Base-by-base conservation (phyloP, 1,140 invertebrate species). In the Zaprionus lachaisei region DNA sequence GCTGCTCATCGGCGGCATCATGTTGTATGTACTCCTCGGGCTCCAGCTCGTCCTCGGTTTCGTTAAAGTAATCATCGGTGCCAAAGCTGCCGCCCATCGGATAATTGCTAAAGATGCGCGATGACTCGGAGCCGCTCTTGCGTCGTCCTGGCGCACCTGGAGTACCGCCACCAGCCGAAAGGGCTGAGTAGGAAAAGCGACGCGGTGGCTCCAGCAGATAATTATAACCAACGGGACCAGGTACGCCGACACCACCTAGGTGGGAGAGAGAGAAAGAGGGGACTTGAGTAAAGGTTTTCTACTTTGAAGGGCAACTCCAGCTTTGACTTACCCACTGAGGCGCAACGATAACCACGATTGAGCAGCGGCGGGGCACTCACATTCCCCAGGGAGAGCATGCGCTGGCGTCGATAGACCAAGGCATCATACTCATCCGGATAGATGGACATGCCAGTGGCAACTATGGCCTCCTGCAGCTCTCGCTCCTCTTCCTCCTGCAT, bases 401-500 rank as follows among this genome's bases (percentile, higher is more conserved):
- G 93, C 66, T 94, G 93, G 76, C 94, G 94, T 0, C 94, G 93
- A 69, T 93, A 93, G 63, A 94, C 93, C 7, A 94, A 90, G 2
- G 94, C 87, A 49, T 94, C 94, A 24, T 94, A 93, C 72, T 95
- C 94, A 65, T 94, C 94, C 15, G 94, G 91, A 61, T 92, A 93
- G 64, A 93, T 92, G 34, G 92, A 93, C 87, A 94, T 94, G 57
- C 94, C 94, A 4, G 95, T 96, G 58, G 95, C 96, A 79, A 96
- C 96, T 51, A 96, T 92, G 9, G 96, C 96, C 26, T 95, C 95
- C 14, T 95, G 95, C 26, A 96, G 92, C 44, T 96, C 95, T 17
- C 95, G 94, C 84, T 96, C 96, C 91, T 96, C 96, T 77, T 96
- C 96, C 76, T 96, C 96, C 31, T 96, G 96, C 67, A 96, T 96